Evolutionary conservation across 2,888 invertebrate genomes (phyloP).

Genomic region (Agonopterix arenella): DNA sequence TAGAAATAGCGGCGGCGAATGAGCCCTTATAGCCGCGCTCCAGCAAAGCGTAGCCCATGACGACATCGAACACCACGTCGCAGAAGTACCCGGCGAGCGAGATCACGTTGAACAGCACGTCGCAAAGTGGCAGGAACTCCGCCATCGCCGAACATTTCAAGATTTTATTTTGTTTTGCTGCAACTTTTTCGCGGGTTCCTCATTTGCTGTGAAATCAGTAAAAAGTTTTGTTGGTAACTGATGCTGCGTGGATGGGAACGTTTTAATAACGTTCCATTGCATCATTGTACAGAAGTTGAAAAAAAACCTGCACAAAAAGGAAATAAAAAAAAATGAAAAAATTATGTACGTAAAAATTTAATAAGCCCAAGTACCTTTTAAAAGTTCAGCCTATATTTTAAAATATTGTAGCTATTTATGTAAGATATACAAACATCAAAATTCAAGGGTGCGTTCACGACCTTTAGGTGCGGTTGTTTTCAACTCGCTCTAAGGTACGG

Average conservation of each 20-base stretch:
- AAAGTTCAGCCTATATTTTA: too few relatives aligned
- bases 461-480: too few relatives aligned
- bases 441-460: too few relatives aligned
- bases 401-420: too few relatives aligned
- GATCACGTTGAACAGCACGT: slow-evolving; percentile 93
- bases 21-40: slow-evolving; percentile 80
- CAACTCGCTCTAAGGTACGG: too few relatives aligned
- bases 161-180: slow-evolving; percentile 9
- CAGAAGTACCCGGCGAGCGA: slow-evolving; percentile 93
- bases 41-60: slow-evolving; percentile 89
- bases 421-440: too few relatives aligned
- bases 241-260: slow-evolving; percentile 10
- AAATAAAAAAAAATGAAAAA: background rate
- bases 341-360: too few relatives aligned
- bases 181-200: slow-evolving; percentile 12
- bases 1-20: slow-evolving; percentile 81
- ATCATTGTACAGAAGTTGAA: background rate
- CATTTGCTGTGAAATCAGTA: slow-evolving; percentile 24
- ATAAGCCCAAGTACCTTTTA: too few relatives aligned
- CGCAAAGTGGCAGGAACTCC: slow-evolving; percentile 94
- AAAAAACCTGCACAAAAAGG: background rate
- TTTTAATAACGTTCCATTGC: background rate
- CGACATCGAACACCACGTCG: slow-evolving; percentile 92
- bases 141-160: slow-evolving; percentile 75
- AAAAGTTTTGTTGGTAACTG: background rate